Evolutionary conservation across 2,113 vertebrate genomes (phyloP).

Genomic region (Tragelaphus buxtoni): DNA sequence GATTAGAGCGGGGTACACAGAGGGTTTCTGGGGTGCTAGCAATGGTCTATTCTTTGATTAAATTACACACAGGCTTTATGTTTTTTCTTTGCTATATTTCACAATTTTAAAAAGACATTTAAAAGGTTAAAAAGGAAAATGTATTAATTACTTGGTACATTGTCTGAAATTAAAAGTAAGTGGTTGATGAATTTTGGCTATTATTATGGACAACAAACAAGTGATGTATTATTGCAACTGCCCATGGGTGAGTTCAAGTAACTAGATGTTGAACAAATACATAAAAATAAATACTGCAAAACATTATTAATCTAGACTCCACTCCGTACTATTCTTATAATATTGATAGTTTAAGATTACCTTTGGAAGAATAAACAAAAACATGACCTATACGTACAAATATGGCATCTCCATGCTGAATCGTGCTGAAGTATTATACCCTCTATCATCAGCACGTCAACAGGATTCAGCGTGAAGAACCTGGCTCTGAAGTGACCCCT

Average conservation of each 20-base stretch:
- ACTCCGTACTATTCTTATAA: background rate
- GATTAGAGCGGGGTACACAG: background rate
- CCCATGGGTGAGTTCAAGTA: background rate
- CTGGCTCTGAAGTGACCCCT: background rate
- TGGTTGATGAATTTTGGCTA: background rate
- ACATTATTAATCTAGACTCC: background rate
- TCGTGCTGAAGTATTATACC: background rate
- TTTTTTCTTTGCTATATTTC: background rate
- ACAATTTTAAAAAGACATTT: background rate
- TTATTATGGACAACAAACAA: background rate
- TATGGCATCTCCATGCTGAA: background rate
- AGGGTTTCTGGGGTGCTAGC: background rate
- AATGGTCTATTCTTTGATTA: background rate
- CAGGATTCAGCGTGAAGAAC: background rate
- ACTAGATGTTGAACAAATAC: background rate
- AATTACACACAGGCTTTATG: background rate
- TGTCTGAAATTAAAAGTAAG: background rate
- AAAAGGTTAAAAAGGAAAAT: background rate
- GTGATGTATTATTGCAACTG: background rate
- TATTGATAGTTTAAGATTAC: background rate
- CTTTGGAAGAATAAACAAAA: background rate
- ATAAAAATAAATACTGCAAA: constrained; percentile 9
- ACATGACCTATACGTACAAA: background rate
- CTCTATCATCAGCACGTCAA: background rate
- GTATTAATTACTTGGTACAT: background rate